Base-by-base conservation (phyloP, 2,113 vertebrate species). In the Pogona vitticeps region DNA sequence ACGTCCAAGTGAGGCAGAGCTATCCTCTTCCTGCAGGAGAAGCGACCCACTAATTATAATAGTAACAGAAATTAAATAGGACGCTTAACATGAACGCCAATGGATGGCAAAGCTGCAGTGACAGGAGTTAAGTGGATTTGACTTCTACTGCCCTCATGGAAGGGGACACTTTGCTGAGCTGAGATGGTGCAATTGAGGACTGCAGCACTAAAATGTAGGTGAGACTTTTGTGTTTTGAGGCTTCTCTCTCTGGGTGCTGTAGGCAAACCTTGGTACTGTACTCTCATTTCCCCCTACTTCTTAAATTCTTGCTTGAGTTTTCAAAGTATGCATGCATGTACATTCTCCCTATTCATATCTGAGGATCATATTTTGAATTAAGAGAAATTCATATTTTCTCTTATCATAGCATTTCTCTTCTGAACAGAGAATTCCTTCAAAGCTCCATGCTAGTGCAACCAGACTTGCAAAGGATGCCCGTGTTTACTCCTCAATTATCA, bases 1-100 rank as follows among this genome's bases (percentile, higher is more conserved):
- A 33, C 72, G 52, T 78, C 58, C 76, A 65, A 71, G 40, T 81
- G 67, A 31, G 31, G 28, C 0, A 1, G 42, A 86, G 84, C 58
- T 83, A 26, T 3, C 21, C 8, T 33, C 6, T 70, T 36, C 85
- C 90, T 82, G 67, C 77, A 59, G 6, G 15, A 79, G 4, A 6
- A 87, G 33, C 86, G 33, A 90, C 6, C 33, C 20, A 33, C 20
- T 83, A 91, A 91, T 83, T 72, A 79, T 65, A 3, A 9, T 68
- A 21, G 12, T 82, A 77, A 3, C 46, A 67, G 36, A 90, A 84
- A 82, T 38, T 61, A 58, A 0, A 18, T 67, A 72, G 3, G 6
- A 38, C 1, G 1, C 87, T 58, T 67, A 75, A 73, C 78, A 63
- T 42, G 40, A 86, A 26, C 76, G 78, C 42, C 3, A 52, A 28